These are phyloP conservation scores for Morus bassanus DNA, from an alignment of 2,797 vertebrate species.

Conservation along the genomic window DNA sequence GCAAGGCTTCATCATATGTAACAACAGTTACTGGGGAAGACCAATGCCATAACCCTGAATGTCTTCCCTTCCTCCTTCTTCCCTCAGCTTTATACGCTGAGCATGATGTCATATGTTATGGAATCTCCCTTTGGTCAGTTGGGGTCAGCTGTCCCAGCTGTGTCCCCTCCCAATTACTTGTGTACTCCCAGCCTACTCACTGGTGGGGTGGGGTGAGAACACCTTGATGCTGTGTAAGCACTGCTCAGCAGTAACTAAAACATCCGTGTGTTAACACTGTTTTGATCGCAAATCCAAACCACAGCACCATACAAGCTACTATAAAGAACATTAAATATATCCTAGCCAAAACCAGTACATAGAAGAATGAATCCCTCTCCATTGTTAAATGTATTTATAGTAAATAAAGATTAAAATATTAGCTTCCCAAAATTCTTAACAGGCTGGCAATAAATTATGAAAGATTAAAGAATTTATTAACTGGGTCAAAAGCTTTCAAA, in stretches of 20 bases:
- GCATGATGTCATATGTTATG: accelerated
- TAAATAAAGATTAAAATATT: background rate
- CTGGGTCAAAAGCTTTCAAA: background rate
- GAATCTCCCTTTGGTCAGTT: background rate
- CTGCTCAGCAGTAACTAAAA: background rate
- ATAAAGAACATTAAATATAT: background rate
- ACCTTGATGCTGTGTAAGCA: background rate
- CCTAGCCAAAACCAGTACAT: background rate
- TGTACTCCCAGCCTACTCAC: background rate
- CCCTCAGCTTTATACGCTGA: background rate
- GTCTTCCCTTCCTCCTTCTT: background rate
- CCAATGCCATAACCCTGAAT: background rate
- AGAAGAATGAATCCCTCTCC: background rate
- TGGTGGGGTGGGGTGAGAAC: background rate
- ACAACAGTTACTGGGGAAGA: background rate
- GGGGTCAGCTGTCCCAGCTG: background rate
- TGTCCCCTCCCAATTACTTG: background rate
- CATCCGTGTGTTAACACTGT: background rate
- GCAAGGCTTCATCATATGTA: accelerated
- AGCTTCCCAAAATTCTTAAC: background rate
- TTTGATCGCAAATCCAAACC: background rate
- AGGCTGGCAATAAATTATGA: background rate
- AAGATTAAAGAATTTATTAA: background rate
- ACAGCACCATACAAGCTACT: background rate
- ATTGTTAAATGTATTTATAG: background rate